These are phyloP conservation scores for Gephyroberyx darwinii DNA, from an alignment of 2,797 vertebrate species.

Conservation along the genomic window DNA sequence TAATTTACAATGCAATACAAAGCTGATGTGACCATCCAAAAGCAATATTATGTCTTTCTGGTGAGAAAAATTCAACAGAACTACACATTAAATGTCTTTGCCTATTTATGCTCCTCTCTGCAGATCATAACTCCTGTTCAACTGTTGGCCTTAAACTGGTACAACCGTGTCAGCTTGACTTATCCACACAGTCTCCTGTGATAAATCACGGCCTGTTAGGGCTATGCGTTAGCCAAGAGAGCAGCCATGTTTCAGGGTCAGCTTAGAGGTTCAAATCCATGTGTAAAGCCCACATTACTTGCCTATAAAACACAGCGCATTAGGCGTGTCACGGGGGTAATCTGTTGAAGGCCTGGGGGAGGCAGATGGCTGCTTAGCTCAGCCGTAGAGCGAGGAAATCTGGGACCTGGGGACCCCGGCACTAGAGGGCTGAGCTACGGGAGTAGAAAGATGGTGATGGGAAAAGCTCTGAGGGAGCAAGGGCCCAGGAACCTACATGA, in stretches of 20 bases:
- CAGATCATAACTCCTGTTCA: conserved; percentile 24
- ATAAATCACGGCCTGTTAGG: conserved; percentile 66
- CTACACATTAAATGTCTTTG: conserved; percentile 24
- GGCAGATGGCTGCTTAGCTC: conserved; percentile 33
- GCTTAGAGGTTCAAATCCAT: conserved; percentile 67
- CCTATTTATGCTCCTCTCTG: conserved; percentile 8
- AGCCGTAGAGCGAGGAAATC: conserved; percentile 32
- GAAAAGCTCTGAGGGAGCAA: background rate
- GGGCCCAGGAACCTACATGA: background rate
- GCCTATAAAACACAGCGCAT: conserved; percentile 74
- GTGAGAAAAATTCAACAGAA: background rate
- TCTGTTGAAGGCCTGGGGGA: conserved; percentile 43
- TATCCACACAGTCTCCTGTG: conserved; percentile 27
- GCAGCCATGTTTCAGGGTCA: conserved; percentile 65
- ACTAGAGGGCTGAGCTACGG: conserved; percentile 20
- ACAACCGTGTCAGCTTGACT: conserved; percentile 32
- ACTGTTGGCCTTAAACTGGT: conserved; percentile 39
- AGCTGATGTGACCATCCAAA: conserved; percentile 11
- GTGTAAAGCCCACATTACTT: conserved; percentile 67
- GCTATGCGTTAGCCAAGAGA: conserved; percentile 47
- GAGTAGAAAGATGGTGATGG: conserved; percentile 5
- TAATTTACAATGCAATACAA: conserved; percentile 13
- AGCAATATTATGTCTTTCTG: conserved; percentile 15
- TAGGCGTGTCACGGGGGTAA: conserved; percentile 65
- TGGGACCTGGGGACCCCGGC: conserved; percentile 7